These are phyloP conservation scores for Empidonax traillii DNA, from an alignment of 2,113 vertebrate species.

Conservation along the genomic window DNA sequence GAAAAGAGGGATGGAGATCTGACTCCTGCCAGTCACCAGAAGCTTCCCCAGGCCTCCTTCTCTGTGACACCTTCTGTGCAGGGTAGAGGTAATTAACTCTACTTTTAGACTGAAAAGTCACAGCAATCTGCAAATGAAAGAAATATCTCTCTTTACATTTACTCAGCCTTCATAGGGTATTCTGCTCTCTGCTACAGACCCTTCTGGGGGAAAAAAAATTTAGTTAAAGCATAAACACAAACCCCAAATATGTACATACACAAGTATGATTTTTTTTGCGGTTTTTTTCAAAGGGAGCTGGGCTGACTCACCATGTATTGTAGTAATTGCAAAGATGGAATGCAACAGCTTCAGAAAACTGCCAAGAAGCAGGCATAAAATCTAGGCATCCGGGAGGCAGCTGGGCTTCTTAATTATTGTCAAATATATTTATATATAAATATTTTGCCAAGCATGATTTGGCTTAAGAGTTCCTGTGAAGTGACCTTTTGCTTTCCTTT, in stretches of 20 bases:
- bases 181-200: background rate
- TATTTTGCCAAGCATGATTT: slow-evolving; percentile 64
- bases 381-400: slow-evolving; percentile 15
- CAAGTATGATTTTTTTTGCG: background rate
- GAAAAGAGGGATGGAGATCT: background rate
- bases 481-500: slow-evolving; percentile 62
- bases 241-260: background rate
- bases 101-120: background rate
- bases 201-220: background rate
- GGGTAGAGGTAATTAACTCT: background rate
- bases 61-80: background rate
- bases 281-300: background rate
- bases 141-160: background rate
- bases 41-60: background rate
- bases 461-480: slow-evolving; percentile 57
- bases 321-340: slow-evolving; percentile 48
- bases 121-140: background rate
- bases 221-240: background rate
- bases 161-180: accelerated
- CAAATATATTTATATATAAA: slow-evolving; percentile 69
- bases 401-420: slow-evolving; percentile 60
- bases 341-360: slow-evolving; percentile 28
- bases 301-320: background rate
- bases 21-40: background rate
- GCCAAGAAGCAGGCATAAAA: slow-evolving; percentile 8